Evolutionary conservation across 2,113 vertebrate species (phyloP), one percentile per base, ranked within the genome.

Genomic region (Theristicus caerulescens): DNA sequence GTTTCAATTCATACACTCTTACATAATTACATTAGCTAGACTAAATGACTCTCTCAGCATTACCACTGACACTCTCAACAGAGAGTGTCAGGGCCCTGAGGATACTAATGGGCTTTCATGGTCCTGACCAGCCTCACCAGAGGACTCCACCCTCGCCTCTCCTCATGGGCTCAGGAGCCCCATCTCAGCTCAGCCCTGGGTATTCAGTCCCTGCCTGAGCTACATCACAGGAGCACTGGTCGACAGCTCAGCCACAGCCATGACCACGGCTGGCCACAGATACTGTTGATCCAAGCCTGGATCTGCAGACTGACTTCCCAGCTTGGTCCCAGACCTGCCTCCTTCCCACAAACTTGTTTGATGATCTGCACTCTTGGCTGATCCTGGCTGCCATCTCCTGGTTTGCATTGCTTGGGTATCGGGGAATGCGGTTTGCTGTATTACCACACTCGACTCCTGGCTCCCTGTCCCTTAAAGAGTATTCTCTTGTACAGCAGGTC

Each of bases 361-460:
- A 77, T 19, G 11, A 65, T 40, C 40, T 44, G 34, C 16, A 52
- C 17, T 84, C 57, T 14, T 70, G 49, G 19, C 36, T 62, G 61
- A 85, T 42, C 38, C n/a, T 16, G 26, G 46, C 38, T 74, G n/a
- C 31, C 38, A 54, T 5, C 42, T 88, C 73, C 52, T 49, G 27
- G 31, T 58, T 85, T 73, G 73, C 21, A 40, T 8, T 8, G 5
- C 65, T 79, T 31, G 14, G 52, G n/a, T 29, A 58, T 7, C 1
- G 1, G 4, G 21, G 25, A 69, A 25, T 0, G 0, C 4, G 9
- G 7, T 16, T 34, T 44, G 9, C 24, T 49, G 24, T 25, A 44
- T 27, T 40, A 85, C 38, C 14, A 42, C 34, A 24, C 34, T 26
- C 34, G 31, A 69, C 13, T 84, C 40, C 36, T 78, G 46, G 32